Evolutionary conservation across 64 coral and sea anemone species (phyloP).

Genomic region (Hydrozoanthus tunicans): DNA sequence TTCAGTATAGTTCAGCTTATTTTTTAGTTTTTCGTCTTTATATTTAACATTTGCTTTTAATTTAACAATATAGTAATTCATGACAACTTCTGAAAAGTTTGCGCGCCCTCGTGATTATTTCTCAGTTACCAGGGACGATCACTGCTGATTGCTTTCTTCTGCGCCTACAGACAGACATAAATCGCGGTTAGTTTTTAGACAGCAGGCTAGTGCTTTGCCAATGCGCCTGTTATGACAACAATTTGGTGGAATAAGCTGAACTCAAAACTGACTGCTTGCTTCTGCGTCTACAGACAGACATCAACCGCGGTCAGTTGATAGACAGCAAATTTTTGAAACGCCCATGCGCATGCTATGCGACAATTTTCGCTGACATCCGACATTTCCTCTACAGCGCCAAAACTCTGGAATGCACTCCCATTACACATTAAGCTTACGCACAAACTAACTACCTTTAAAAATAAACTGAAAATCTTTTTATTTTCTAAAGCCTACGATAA

Average conservation of each 20-base stretch:
- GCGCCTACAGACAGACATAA: slow-evolving; percentile 52
- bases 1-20: no score
- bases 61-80: no score
- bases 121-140: slow-evolving; percentile 31
- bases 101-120: slow-evolving; percentile 1
- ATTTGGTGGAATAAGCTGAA: neutral
- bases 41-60: no score
- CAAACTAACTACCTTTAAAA: no score
- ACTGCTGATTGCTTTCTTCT: slow-evolving; percentile 7
- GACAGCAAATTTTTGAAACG: neutral
- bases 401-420: no score
- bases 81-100: neutral
- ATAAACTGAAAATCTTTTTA: no score
- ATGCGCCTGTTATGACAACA: neutral
- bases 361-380: neutral
- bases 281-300: slow-evolving; percentile 19
- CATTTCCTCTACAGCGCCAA: no score
- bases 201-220: neutral
- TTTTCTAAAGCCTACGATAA: no score
- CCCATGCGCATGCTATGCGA: neutral
- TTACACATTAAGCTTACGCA: no score
- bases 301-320: slow-evolving; percentile 8
- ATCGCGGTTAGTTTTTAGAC: neutral
- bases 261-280: neutral
- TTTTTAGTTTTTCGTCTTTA: no score